Conservation (phyloP, 2,888 invertebrate genomes). For the Sphaerophoria rueppellii region DNA sequence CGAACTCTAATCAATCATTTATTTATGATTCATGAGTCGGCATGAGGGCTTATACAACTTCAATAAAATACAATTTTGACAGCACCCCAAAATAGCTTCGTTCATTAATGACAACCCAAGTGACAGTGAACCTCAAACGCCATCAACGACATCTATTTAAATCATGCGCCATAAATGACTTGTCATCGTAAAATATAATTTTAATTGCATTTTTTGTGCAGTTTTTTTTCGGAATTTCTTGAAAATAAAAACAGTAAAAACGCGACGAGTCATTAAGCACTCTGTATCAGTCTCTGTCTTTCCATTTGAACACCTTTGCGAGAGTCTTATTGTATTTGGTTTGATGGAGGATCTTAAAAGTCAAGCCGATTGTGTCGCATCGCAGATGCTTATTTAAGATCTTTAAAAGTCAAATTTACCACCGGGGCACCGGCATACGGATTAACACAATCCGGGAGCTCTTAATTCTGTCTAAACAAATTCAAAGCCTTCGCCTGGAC, state of each 20-base stretch:
- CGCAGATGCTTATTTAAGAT: constrained; percentile 32
- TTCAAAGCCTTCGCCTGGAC: constrained; percentile 22
- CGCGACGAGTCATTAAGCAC: constrained; percentile 31
- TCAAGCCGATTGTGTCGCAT: constrained; percentile 9
- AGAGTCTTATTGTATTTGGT: neutral
- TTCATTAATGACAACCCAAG: neutral
- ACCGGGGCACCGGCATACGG: neutral
- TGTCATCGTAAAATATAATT: constrained; percentile 61
- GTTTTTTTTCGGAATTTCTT: constrained; percentile 25
- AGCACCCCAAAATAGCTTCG: neutral
- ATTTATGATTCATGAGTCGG: no score
- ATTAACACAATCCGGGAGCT: constrained; percentile 4
- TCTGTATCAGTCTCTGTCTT: constrained; percentile 8
- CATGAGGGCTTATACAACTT: no score
- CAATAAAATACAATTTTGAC: neutral
- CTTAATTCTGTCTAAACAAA: constrained; percentile 23
- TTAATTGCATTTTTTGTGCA: constrained; percentile 40
- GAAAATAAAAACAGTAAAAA: constrained; percentile 45
- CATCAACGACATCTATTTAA: constrained; percentile 34
- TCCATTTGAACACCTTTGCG: constrained; percentile 26
- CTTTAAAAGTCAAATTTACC: constrained; percentile 32
- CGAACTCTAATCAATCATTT: no score
- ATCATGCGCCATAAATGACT: constrained; percentile 55
- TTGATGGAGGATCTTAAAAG: constrained; percentile 25
- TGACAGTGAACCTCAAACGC: constrained; percentile 10